phyloP scores from a whole-genome alignment of 2,888 invertebrate species.

The Neoitamus cyanurus region DNA sequence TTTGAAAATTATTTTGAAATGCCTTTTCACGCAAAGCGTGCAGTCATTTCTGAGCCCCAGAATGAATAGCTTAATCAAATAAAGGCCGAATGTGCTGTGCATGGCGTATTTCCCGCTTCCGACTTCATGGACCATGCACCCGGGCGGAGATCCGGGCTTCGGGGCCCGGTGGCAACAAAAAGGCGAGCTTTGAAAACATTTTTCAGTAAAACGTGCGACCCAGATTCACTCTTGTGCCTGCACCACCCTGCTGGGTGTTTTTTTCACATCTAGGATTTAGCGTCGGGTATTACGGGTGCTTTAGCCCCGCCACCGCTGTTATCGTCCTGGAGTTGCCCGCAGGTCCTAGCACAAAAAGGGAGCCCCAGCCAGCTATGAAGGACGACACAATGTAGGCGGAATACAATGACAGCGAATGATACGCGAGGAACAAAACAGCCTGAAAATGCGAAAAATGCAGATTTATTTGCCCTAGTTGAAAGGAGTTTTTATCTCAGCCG shows the following conservation, averaged over 20 bases:
- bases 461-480: slow-evolving; percentile 37
- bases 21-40: background rate
- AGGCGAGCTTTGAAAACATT: background rate
- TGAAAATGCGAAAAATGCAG: slow-evolving; percentile 31
- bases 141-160: background rate
- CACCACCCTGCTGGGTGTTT: background rate
- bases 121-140: background rate
- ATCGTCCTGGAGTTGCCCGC: background rate
- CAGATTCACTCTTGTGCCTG: background rate
- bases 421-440: background rate
- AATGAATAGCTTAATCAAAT: slow-evolving; percentile 1
- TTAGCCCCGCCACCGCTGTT: background rate
- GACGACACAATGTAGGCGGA: background rate
- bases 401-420: slow-evolving; percentile 26
- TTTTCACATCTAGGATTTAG: background rate
- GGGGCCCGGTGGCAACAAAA: background rate
- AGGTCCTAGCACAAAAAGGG: background rate
- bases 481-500: slow-evolving; percentile 24
- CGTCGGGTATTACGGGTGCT: background rate
- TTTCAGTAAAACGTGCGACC: slow-evolving; percentile 10
- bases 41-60: background rate
- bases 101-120: background rate
- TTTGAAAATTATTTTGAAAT: background rate
- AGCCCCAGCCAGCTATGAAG: background rate
- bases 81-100: background rate